Base-by-base conservation (phyloP, 2,113 vertebrate genomes). In the Chelonoidis abingdonii region DNA sequence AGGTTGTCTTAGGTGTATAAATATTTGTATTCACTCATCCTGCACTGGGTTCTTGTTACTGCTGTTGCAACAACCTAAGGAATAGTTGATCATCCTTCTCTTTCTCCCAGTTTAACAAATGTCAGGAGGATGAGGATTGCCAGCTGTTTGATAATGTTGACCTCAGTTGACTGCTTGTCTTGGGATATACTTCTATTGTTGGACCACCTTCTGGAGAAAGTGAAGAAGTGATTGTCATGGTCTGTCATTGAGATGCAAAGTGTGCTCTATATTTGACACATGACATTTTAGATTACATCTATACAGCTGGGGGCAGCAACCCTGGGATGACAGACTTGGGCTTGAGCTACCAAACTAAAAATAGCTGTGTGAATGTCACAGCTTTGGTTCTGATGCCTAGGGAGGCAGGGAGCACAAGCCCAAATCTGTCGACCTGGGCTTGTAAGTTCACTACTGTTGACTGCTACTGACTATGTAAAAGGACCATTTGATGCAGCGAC, bases 231-330 rank as follows among this genome's bases (percentile, higher is more conserved):
- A 75, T 87, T 24, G 4, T 49, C 7, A 3, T 87, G 6, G 52
- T n/a, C 86, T 86, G 24, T 62, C 35, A 22, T 25, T 79, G 76
- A 72, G 35, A 12, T 56, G 52, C 6, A 22, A 5, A 3, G 53
- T 13, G 31, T 49, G 2, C 4, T 9, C 83, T 25, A 65, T 50
- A 89, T 90, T 44, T 86, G 41, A 1, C 0, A 0, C 56, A 14
- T 54, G 62, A 80, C 81, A 10, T 84, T 91, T 89, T 86, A 76
- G 52, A 16, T 16, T 17, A n/a, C 62, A 65, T 65, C 31, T 19
- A n/a, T 16, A n/a, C 62, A 65, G 62, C 16, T 3, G 35, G 16
- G 35, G 62, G 31, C 16, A 65, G 62, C 7, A 7, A 65, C 31
- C 31, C 29, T 35, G 13, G 59, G 31, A 6, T 65, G 31, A 65